phyloP scores from a whole-genome alignment of 1,140 invertebrate genomes.

The Heliconius himera region DNA sequence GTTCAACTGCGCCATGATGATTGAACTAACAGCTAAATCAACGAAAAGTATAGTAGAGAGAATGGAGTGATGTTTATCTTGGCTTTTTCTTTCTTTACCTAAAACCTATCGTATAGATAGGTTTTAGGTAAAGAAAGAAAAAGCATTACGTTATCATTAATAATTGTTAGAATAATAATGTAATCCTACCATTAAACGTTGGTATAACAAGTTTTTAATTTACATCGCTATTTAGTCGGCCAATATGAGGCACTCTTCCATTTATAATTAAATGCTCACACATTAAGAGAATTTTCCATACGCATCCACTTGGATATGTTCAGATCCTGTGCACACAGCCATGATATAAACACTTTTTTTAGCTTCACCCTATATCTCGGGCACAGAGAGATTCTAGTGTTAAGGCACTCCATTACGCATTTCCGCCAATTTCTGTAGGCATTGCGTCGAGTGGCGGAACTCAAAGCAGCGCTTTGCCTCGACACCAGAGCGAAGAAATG shows the following conservation, averaged over 20 bases:
- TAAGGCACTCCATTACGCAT: too few relatives aligned
- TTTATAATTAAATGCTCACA: constrained; percentile 18
- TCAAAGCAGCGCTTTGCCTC: too few relatives aligned
- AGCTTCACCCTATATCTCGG: too few relatives aligned
- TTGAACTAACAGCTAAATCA: too few relatives aligned
- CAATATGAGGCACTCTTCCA: constrained; percentile 33
- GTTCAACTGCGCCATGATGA: neutral
- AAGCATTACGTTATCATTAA: neutral
- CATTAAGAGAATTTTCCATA: constrained; percentile 25
- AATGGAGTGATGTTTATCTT: neutral
- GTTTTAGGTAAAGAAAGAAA: too few relatives aligned
- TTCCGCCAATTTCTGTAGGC: too few relatives aligned
- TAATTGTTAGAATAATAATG: neutral
- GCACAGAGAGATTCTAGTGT: too few relatives aligned
- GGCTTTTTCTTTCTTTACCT: neutral
- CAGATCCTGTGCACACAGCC: constrained; percentile 15
- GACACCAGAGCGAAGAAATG: too few relatives aligned
- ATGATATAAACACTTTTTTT: constrained; percentile 31
- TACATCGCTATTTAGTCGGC: constrained; percentile 17
- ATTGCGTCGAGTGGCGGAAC: too few relatives aligned
- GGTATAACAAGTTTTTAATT: constrained; percentile 16
- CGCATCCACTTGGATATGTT: constrained; percentile 28
- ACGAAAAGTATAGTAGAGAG: neutral
- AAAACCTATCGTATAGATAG: neutral
- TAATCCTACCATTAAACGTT: neutral